These are phyloP conservation scores for Agrenia bidenticulata DNA, from an alignment of 2,888 invertebrate species.

Conservation along the genomic window DNA sequence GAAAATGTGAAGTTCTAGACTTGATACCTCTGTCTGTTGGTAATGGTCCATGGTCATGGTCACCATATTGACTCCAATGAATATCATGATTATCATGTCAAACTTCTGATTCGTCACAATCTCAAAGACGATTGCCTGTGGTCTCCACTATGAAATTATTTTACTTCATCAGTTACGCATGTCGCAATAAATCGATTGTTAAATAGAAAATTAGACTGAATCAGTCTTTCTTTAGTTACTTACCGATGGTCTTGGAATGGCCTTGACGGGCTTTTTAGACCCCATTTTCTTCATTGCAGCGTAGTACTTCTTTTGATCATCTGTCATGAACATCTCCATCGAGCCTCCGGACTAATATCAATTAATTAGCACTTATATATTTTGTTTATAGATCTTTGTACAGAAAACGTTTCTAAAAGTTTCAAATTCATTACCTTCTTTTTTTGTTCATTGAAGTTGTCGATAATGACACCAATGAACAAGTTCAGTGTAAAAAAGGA, in stretches of 20 bases:
- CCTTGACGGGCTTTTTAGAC: constrained; percentile 96
- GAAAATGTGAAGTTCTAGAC: background rate
- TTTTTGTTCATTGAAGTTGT: constrained; percentile 99
- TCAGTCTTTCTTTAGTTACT: background rate
- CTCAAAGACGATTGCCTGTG: constrained; percentile 95
- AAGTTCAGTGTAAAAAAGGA: constrained; percentile 99
- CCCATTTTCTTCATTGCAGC: constrained; percentile 99
- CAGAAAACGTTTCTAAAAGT: too few species aligned
- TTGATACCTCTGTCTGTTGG: constrained; percentile 69
- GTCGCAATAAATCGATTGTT: background rate
- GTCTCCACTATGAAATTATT: constrained; percentile 72
- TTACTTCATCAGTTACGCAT: background rate
- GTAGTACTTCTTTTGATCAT: constrained; percentile 99
- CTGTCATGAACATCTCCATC: constrained; percentile 99
- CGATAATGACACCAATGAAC: constrained; percentile 99
- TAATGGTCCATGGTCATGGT: constrained; percentile 98
- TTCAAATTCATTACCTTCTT: constrained; percentile 7
- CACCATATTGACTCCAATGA: constrained; percentile 79
- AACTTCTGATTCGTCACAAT: constrained; percentile 98
- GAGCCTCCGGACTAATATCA: constrained; percentile 79
- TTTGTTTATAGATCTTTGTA: too few species aligned
- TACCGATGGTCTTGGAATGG: constrained; percentile 96
- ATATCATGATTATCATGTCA: constrained; percentile 99
- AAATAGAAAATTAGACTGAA: too few species aligned
- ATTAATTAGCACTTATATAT: background rate